These are phyloP conservation scores for Ormyrus thymus DNA, from an alignment of 2,888 invertebrate species.

Conservation along the genomic window DNA sequence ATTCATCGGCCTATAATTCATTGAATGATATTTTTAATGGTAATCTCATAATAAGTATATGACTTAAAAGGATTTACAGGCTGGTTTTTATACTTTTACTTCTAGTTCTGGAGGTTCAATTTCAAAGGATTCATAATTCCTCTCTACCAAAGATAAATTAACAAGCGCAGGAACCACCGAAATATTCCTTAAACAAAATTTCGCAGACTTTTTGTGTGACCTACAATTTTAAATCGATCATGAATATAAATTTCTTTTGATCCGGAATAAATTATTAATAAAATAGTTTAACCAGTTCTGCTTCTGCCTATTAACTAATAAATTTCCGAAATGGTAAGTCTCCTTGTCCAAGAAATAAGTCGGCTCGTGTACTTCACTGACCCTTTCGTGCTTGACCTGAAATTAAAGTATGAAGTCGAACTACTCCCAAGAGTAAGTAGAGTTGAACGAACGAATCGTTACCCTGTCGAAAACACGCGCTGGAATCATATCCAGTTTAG, in stretches of 20 bases:
- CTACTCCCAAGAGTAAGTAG: too few species aligned
- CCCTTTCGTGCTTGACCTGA: conserved; percentile 58
- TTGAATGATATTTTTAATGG: neutral
- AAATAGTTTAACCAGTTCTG: conserved; percentile 1
- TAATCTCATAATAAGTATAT: neutral
- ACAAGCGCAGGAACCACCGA: conserved; percentile 77
- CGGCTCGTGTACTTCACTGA: conserved; percentile 59
- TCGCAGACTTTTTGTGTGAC: conserved; percentile 15
- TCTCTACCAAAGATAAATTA: conserved; percentile 75
- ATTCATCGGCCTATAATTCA: conserved; percentile 64
- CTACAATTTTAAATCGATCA: neutral
- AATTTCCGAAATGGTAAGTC: conserved; percentile 43
- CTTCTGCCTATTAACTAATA: conserved; percentile 21
- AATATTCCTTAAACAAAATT: conserved; percentile 77
- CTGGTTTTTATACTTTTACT: conserved; percentile 59
- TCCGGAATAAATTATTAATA: neutral
- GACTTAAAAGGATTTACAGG: neutral
- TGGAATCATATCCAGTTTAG: conserved; percentile 64
- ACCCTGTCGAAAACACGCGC: conserved; percentile 62
- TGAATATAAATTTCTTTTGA: neutral
- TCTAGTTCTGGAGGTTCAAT: conserved; percentile 71
- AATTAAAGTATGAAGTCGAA: neutral
- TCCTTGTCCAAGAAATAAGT: conserved; percentile 62
- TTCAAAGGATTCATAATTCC: conserved; percentile 74
- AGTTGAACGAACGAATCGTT: neutral